Evolutionary conservation across 2,113 vertebrate genomes (phyloP), one percentile per base, ranked within the genome.

Genomic region (Cyanoderma ruficeps): DNA sequence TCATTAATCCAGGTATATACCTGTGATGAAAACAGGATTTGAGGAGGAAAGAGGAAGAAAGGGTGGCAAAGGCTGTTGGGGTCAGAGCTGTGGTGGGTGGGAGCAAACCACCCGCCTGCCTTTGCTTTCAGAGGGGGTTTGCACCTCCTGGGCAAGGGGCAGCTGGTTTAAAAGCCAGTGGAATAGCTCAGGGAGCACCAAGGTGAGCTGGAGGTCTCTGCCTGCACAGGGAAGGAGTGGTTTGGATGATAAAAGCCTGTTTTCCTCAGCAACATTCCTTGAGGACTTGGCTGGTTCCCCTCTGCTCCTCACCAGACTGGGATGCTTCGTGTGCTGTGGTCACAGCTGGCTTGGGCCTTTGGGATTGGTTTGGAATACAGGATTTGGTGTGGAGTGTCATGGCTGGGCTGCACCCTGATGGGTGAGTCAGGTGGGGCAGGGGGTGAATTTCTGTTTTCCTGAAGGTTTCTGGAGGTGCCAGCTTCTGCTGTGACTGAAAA

Each of bases 261-360:
- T 81, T 90, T 42, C 33, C 78, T 13, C 47, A 52, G 41, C 0
- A 0, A 10, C 0, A 0, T 49, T 74, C 41, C 23, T 28, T 3
- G 0, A 49, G 17, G 42, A 13, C 7, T 93, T 61, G 19, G 24
- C 12, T 4, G 10, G 27, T 27, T 24, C 2, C 37, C 12, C 25
- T 52, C 20, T 41, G 49, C 25, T 83, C 41, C 41, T 39, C 19
- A 19, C 13, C 63, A 65, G 55, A 1, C 16, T 49, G 67, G 49
- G 81, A 13, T 59, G 68, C 10, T 46, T 7, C 0, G 0, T 23
- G 21, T 59, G 68, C 6, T 55, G 21, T 63, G 83, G 47, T 67
- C 12, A 2, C 33, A 57, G 50, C 35, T 42, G 14, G 16, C 11
- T 0, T 16, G 27, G 13, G 41, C 27, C 41, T 57, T 25, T 35